Conservation (phyloP, 2,797 vertebrate genomes). For the Myotis myotis region DNA sequence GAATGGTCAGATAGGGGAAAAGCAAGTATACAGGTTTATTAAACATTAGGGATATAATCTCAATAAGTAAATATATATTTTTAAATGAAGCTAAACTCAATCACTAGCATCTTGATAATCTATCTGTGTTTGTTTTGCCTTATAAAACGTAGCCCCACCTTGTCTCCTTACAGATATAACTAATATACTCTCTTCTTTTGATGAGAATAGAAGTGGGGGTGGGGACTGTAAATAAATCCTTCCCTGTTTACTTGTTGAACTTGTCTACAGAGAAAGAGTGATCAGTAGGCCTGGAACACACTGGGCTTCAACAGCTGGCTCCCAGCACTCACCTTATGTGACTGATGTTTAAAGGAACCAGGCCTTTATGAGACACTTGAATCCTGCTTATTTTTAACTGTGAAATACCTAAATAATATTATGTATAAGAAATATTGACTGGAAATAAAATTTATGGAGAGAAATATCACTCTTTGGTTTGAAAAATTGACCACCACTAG, state of each 20-base stretch:
- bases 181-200: not conserved
- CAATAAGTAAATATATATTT: not conserved
- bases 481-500: constrained; percentile 72
- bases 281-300: not conserved
- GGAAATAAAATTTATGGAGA: constrained; percentile 69
- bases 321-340: not conserved
- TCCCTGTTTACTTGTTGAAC: constrained; percentile 32
- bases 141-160: not conserved
- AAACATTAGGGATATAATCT: not conserved
- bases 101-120: not conserved
- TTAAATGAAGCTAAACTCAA: not conserved
- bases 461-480: constrained; percentile 57
- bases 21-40: not conserved
- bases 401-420: constrained; percentile 55
- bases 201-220: not conserved
- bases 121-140: not conserved
- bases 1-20: not conserved
- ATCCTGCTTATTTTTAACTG: constrained; percentile 65
- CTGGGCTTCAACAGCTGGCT: not conserved
- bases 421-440: constrained; percentile 67
- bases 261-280: constrained; percentile 31
- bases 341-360: not conserved
- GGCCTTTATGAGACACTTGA: constrained; percentile 51
- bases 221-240: not conserved
- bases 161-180: not conserved